Evolutionary conservation across 1,140 invertebrate genomes (phyloP), one percentile per base, ranked within the genome.

Genomic region (Streblospio benedicti): DNA sequence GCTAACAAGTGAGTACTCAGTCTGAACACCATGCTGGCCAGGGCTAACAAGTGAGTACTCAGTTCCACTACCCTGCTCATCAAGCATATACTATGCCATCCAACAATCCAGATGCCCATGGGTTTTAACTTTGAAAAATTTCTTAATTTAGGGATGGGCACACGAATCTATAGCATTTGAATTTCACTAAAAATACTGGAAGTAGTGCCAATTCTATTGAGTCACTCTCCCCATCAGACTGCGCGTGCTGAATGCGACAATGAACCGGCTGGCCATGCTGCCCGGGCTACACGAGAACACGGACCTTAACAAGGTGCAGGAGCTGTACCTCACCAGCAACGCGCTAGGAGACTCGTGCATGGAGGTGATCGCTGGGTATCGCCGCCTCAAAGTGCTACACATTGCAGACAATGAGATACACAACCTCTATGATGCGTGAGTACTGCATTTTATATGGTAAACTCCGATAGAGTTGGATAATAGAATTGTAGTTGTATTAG

Each of bases 251-350:
- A 59, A 59, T 35, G 45, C 33, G 31, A 54, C 57, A 20, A 59
- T 51, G 47, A 59, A 59, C 35, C 57, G 57, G 1, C 47, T 59
- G 47, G 33, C 30, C 28, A 27, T 1, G 18, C 54, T 77, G 30
- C 74, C 74, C 31, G 31, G 62, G 16, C 68, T 69, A 12, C 67
- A 73, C 62, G 57, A 52, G 27, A 71, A 69, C 59, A 64, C 66
- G 32, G 74, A 74, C n/a, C 68, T 71, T 44, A 76, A 75, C 63
- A 72, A 71, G 52, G 49, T 78, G 12, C 73, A 76, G 50, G 75
- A 77, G 56, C 63, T 78, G 3, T 76, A 75, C 50, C 59, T 78
- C 49, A 71, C 73, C 31, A 67, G 65, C 35, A 78, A 78, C 58
- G 59, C 64, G n/a, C 64, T 78, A 14, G 64, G 65, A 23, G 72